Evolutionary conservation across 2,797 vertebrate species (phyloP), one percentile per base, ranked within the genome.

Genomic region (Gastrophryne carolinensis): DNA sequence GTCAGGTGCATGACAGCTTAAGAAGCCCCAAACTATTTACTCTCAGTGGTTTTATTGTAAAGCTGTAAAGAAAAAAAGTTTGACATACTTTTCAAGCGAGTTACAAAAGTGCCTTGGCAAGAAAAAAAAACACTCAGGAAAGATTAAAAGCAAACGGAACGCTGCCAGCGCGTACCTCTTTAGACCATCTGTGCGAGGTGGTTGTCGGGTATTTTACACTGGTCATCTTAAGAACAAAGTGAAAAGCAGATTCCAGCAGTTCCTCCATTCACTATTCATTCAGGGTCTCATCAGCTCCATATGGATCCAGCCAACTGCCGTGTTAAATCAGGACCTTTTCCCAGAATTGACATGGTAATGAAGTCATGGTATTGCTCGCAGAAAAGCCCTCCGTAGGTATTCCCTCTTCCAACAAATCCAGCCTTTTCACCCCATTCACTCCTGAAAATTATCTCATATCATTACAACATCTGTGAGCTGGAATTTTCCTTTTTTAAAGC

Each of bases 231-330:
- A 82, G 92, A 92, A 95, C 94, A 96, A 97, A 96, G 94, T 94
- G 91, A 89, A 89, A 94, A 93, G 94, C 95, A 94, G 93, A 95
- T 95, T 95, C 95, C 94, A 92, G 90, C 87, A 87, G 83, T 92
- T 92, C 92, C 88, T 89, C 93, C 92, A 95, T 95, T 96, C 94
- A 95, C 95, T 94, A 93, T 95, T 97, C 95, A 95, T 94, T 92
- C 92, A 89, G 92, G 92, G 91, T 90, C 92, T 91, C 92, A 87
- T 90, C 90, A 90, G 86, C 93, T 94, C 94, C 92, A 90, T 91
- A 92, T 91, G 94, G 94, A 94, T 93, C 92, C 90, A 93, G 92
- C 92, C 92, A 90, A 90, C 94, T 91, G 93, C 94, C 94, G 93
- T 87, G 94, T 89, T 92, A 91, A 92, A 93, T 92, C 93, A 88